These are phyloP conservation scores for Corvus cornix DNA, from an alignment of 2,113 vertebrate species.

Conservation along the genomic window DNA sequence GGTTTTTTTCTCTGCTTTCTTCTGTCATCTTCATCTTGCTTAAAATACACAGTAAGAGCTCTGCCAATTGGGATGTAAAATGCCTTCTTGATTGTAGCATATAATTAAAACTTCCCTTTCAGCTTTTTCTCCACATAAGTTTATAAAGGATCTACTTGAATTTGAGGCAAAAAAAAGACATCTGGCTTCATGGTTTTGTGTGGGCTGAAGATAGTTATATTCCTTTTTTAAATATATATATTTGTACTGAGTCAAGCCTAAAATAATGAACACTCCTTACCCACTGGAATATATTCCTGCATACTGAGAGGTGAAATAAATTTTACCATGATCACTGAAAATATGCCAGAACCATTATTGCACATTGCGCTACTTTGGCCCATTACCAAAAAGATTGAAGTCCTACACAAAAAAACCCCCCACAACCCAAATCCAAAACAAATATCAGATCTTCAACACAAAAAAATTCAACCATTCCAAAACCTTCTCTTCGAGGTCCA, in stretches of 20 bases:
- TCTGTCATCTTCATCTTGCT: slow-evolving; percentile 51
- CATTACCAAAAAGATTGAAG: not conserved
- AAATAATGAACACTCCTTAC: slow-evolving; percentile 38
- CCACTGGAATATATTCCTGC: not conserved
- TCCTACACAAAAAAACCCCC: not conserved
- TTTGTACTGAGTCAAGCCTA: slow-evolving; percentile 35
- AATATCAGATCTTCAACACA: not conserved
- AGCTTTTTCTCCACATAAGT: slow-evolving; percentile 46
- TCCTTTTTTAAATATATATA: slow-evolving; percentile 30
- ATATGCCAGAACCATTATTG: not conserved
- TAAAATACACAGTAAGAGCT: slow-evolving; percentile 61
- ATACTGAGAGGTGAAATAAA: slow-evolving; percentile 27
- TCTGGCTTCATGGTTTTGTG: slow-evolving; percentile 42
- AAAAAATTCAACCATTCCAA: not conserved
- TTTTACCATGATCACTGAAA: not conserved
- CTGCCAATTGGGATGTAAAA: slow-evolving; percentile 60
- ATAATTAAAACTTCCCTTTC: slow-evolving; percentile 66
- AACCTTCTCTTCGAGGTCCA: not conserved
- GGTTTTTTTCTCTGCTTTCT: not conserved
- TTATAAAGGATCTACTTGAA: slow-evolving; percentile 53
- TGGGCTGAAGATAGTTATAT: slow-evolving; percentile 26
- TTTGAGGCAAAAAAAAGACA: slow-evolving; percentile 38
- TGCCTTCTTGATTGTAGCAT: slow-evolving; percentile 60
- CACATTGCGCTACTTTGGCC: not conserved
- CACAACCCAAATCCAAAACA: not conserved